phyloP scores from a whole-genome alignment of 2,888 invertebrate genomes.

The Onchidella celtica region DNA sequence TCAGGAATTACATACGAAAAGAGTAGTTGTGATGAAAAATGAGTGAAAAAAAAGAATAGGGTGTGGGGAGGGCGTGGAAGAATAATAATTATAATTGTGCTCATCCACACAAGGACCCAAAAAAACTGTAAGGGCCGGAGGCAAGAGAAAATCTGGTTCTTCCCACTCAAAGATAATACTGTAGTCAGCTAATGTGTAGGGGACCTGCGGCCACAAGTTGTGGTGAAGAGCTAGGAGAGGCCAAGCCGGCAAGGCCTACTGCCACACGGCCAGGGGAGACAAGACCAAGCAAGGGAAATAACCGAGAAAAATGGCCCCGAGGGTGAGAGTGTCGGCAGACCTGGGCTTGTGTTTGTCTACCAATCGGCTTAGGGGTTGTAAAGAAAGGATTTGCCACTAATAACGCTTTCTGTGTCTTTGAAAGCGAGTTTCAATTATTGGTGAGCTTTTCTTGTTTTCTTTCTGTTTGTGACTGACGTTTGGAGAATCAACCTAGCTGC shows the following conservation, averaged over 20 bases:
- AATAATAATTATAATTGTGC: conserved; percentile 37
- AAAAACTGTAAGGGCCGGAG: not conserved
- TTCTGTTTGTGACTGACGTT: too few relatives aligned
- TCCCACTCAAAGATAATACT: conserved; percentile 23
- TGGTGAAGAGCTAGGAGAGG: too few relatives aligned
- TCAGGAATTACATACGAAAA: too few relatives aligned
- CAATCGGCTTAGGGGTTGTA: conserved; percentile 36
- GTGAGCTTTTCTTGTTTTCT: conserved; percentile 14
- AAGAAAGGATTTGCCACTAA: conserved; percentile 24
- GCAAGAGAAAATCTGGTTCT: conserved; percentile 11
- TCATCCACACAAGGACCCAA: conserved; percentile 6
- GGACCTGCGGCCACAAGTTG: conserved; percentile 23
- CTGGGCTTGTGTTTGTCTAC: conserved; percentile 5
- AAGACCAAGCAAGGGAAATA: conserved; percentile 32
- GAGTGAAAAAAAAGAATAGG: too few relatives aligned
- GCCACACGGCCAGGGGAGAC: not conserved
- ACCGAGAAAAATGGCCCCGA: conserved; percentile 22
- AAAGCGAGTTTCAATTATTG: conserved; percentile 43
- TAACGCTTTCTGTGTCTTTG: conserved; percentile 42
- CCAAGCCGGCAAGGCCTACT: not conserved
- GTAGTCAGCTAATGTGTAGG: conserved; percentile 14
- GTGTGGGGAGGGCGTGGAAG: too few relatives aligned
- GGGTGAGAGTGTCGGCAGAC: not conserved
- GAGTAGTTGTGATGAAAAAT: too few relatives aligned
- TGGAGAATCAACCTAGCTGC: too few relatives aligned